Evolutionary conservation across 2,797 vertebrate genomes (phyloP).

Genomic region (Crax fasciolata): DNA sequence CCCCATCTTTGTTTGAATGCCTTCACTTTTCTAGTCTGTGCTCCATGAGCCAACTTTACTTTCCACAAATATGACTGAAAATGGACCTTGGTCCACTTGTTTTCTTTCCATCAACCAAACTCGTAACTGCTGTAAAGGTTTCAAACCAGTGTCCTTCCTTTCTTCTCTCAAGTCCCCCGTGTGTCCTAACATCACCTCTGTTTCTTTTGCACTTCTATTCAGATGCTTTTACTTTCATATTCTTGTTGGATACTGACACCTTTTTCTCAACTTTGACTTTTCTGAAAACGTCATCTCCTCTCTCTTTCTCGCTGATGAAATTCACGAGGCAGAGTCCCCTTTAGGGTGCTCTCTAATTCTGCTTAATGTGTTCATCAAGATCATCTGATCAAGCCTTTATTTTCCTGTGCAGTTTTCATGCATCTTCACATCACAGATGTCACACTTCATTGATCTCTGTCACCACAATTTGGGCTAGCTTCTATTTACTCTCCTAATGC

Average conservation of each 20-base stretch:
- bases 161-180: background rate
- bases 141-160: background rate
- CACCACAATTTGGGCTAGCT: background rate
- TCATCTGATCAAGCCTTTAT: background rate
- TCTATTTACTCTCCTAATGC: background rate
- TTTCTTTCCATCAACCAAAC: background rate
- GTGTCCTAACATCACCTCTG: background rate
- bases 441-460: slow-evolving; percentile 1
- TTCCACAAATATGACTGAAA: background rate
- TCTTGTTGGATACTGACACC: background rate
- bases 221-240: background rate
- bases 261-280: background rate
- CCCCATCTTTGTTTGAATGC: background rate
- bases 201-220: background rate
- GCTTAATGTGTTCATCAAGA: background rate
- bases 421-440: background rate
- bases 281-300: background rate
- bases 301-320: background rate
- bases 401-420: background rate
- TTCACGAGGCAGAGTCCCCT: background rate
- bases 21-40: background rate
- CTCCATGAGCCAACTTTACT: background rate
- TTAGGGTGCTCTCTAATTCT: background rate
- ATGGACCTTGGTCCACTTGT: background rate
- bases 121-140: background rate